Base-by-base conservation (phyloP, 2,113 vertebrate genomes). In the Pachycephala philippinensis region DNA sequence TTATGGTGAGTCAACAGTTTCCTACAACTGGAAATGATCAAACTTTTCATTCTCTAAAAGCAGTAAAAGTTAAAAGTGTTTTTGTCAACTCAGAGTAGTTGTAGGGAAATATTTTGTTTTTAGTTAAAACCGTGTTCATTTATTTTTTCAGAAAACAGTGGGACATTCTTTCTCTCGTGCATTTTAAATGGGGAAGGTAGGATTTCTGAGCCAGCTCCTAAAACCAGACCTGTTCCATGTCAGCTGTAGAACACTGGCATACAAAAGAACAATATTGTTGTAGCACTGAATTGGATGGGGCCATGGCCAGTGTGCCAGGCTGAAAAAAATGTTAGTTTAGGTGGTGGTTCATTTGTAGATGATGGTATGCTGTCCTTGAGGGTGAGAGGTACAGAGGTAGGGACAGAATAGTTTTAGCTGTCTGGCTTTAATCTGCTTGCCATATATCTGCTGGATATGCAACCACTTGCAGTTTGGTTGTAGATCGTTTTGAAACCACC, bases 1-100 rank as follows among this genome's bases (percentile, higher is more conserved):
- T 81, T 94, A 77, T 70, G 64, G 82, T 61, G 71, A 95, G 82
- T 92, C 90, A 90, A 95, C 82, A 63, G 30, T 86, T 90, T 93
- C 39, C 52, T 89, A 59, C 68, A 74, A 93, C 47, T 95, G 76
- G 42, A 84, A 92, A 40, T 63, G 70, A 86, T 95, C 50, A 45
- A 84, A 90, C 42, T 74, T 91, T 77, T 92, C n/a, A 10, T 86
- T 86, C 31, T 88, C 5, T 89, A 54, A 68, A 84, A 70, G 24
- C 21, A 70, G 39, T 86, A 63, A 66, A 93, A 90, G 44, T 57
- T 60, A 14, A 68, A 81, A 81, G 40, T 64, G 7, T n/a, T 75
- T 81, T 45, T 85, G 35, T 89, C 21, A 60, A 5, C 13, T 84
- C 14, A 23, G 47, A 63, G 18, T 59, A 31, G 20, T 35, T 93